These are phyloP conservation scores for human (Homo sapiens) DNA, from an alignment of 2,113 vertebrate genomes.

Conservation along the genomic window GRCh38 chr20:3584501-3585000, in stretches of 20 bases:
- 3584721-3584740: slow-evolving; percentile 95
- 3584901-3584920: not conserved
- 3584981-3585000: not conserved
- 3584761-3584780: slow-evolving; percentile 91
- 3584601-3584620: not conserved
- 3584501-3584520: slow-evolving; percentile 1
- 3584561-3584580: slow-evolving; percentile 34
- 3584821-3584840: slow-evolving; percentile 94
- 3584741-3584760: slow-evolving; percentile 94
- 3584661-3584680: slow-evolving; percentile 95
- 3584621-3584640: not conserved
- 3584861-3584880: slow-evolving; percentile 98
- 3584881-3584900: slow-evolving; percentile 79
- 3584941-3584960: not conserved
- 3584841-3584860: slow-evolving; percentile 91
- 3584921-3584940: slow-evolving; percentile 8
- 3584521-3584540: not conserved
- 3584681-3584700: slow-evolving; percentile 96
- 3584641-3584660: slow-evolving; percentile 95
- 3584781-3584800: slow-evolving; percentile 74
- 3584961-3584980: not conserved
- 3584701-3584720: slow-evolving; percentile 97
- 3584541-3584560: slow-evolving; percentile 21
- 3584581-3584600: not conserved
- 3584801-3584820: slow-evolving; percentile 86